Conservation (phyloP, 2,888 invertebrate genomes). For the Chydorus sphaericus region DNA sequence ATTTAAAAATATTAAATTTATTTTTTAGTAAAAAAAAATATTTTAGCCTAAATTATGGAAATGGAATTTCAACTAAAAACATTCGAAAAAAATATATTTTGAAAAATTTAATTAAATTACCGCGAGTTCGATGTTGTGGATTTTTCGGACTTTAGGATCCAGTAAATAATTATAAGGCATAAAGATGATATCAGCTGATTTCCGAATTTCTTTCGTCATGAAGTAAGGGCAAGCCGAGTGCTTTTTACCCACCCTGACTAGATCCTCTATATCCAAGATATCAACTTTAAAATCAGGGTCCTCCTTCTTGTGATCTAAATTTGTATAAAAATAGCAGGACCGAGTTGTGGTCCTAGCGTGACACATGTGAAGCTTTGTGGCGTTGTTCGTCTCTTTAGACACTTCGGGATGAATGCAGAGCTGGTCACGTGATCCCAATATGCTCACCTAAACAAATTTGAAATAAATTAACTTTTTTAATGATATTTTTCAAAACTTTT, state of each 20-base stretch:
- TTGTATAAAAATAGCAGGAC: slow-evolving; percentile 67
- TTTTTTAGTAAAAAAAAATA: too few species aligned
- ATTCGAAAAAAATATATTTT: too few species aligned
- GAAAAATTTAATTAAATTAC: too few species aligned
- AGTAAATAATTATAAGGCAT: slow-evolving; percentile 97
- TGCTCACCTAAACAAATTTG: slow-evolving; percentile 37
- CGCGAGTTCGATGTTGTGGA: slow-evolving; percentile 53
- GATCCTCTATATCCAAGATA: slow-evolving; percentile 81
- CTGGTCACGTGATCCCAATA: slow-evolving; percentile 93
- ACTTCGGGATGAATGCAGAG: slow-evolving; percentile 92
- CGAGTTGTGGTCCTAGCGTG: slow-evolving; percentile 58
- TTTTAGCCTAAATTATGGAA: too few species aligned
- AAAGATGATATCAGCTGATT: slow-evolving; percentile 83
- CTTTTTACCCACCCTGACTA: slow-evolving; percentile 63
- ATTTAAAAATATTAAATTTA: too few species aligned
- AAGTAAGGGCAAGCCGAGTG: slow-evolving; percentile 87
- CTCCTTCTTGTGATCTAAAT: slow-evolving; percentile 43
- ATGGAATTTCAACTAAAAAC: too few species aligned
- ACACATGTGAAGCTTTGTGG: slow-evolving; percentile 74
- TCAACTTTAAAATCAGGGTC: slow-evolving; percentile 24
- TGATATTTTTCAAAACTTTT: too few species aligned
- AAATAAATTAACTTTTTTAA: not conserved
- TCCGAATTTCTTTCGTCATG: slow-evolving; percentile 67
- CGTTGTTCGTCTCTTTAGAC: slow-evolving; percentile 56
- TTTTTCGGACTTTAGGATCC: slow-evolving; percentile 71